Evolutionary conservation across 2,888 invertebrate genomes (phyloP).

Genomic region (Rhaphigaster nebulosa): DNA sequence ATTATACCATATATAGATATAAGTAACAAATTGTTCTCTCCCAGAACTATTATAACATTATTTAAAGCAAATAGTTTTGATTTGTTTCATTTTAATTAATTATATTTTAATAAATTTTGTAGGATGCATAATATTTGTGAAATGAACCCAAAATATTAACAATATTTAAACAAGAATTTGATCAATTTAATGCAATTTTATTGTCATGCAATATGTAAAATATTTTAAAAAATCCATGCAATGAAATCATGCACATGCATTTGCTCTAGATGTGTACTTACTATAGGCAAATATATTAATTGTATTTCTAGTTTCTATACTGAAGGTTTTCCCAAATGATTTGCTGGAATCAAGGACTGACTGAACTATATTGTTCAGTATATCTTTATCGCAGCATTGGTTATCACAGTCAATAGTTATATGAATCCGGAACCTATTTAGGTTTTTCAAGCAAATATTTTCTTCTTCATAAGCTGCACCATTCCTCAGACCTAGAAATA

Average conservation of each 20-base stretch:
- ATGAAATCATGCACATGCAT: background rate
- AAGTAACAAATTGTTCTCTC: no score
- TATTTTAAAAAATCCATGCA: constrained; percentile 11
- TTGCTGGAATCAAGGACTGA: constrained; percentile 45
- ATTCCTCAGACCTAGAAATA: constrained; percentile 20
- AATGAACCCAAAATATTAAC: background rate
- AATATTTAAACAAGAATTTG: background rate
- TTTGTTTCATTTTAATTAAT: background rate
- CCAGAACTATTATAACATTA: background rate
- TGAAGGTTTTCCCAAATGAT: constrained; percentile 24
- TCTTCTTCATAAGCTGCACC: constrained; percentile 13
- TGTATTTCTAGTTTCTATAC: constrained; percentile 17
- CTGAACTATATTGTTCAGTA: constrained; percentile 47
- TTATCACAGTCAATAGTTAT: constrained; percentile 51
- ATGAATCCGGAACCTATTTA: constrained; percentile 39
- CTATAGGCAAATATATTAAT: constrained; percentile 40
- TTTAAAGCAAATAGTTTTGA: background rate
- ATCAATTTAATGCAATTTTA: background rate
- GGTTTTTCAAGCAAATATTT: constrained; percentile 3
- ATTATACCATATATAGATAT: background rate
- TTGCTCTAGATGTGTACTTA: constrained; percentile 11
- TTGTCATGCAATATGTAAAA: background rate
- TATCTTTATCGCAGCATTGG: constrained; percentile 21
- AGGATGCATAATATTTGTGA: background rate
- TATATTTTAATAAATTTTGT: background rate